Conservation (phyloP, 2,113 vertebrate species). For the Terrapene triunguis region DNA sequence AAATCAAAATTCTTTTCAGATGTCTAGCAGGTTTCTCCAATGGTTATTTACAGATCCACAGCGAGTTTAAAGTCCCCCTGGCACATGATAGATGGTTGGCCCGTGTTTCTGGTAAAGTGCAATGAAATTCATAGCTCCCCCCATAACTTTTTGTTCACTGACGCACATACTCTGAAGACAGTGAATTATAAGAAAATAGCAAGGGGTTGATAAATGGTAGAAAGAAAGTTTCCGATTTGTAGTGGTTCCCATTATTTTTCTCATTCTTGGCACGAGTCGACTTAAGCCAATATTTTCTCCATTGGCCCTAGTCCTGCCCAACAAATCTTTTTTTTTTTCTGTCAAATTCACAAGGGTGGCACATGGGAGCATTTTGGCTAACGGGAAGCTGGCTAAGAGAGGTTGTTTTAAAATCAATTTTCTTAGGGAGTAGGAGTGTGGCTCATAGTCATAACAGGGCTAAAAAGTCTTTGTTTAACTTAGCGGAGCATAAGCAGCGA, state of each 20-base stretch:
- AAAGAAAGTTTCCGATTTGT: conserved; percentile 66
- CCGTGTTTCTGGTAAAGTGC: conserved; percentile 27
- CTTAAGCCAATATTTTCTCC: conserved; percentile 36
- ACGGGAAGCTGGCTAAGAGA: conserved; percentile 60
- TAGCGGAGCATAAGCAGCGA: conserved; percentile 73
- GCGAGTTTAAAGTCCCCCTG: conserved; percentile 17
- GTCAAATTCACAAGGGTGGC: conserved; percentile 61
- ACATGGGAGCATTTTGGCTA: conserved; percentile 61
- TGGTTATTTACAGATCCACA: conserved; percentile 35
- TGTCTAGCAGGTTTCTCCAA: conserved; percentile 25
- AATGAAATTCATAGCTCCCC: conserved; percentile 22
- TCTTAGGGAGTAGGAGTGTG: conserved; percentile 50
- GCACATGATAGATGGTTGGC: conserved; percentile 35
- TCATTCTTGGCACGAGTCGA: conserved; percentile 57
- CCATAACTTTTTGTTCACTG: conserved; percentile 59
- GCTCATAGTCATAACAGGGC: conserved; percentile 60
- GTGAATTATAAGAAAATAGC: conserved; percentile 74
- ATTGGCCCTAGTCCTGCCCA: not conserved
- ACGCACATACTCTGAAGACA: conserved; percentile 39
- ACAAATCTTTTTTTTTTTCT: not conserved
- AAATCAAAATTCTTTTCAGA: conserved; percentile 50
- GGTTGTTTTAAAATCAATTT: conserved; percentile 62
- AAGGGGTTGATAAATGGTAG: conserved; percentile 60
- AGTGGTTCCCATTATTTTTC: conserved; percentile 56
- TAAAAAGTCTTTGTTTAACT: conserved; percentile 72